Percentiles rank a stretch among this genome's conserved stretches.
phyloP scores from a whole-genome alignment of 2,888 invertebrate genomes.

The Pimpla rufipes region DNA sequence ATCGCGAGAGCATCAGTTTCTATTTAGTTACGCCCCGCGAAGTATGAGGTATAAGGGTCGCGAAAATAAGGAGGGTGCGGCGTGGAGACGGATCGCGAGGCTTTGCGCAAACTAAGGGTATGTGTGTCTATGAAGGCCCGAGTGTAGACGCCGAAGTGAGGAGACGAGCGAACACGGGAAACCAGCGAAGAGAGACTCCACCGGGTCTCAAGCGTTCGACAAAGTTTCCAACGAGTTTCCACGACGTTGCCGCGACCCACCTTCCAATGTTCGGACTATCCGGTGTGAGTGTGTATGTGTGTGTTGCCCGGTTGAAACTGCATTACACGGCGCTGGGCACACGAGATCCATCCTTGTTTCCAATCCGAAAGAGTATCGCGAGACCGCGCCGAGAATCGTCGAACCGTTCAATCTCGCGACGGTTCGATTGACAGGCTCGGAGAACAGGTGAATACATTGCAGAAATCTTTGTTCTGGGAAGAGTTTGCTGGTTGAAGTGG shows the following conservation, averaged over 20 bases:
- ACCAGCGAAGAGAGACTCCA: constrained; percentile 48
- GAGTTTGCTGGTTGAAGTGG: too few relatives aligned
- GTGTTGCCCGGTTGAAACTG: constrained; percentile 26
- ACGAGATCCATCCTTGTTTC: background rate
- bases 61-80: constrained; percentile 48
- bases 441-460: background rate
- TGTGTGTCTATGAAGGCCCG: constrained; percentile 19
- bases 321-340: constrained; percentile 28
- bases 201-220: constrained; percentile 77
- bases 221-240: constrained; percentile 77
- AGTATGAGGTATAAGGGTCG: constrained; percentile 69
- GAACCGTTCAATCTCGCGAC: constrained; percentile 50
- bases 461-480: background rate
- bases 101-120: constrained; percentile 38
- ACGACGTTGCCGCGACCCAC: constrained; percentile 71
- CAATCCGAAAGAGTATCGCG: background rate
- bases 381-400: background rate
- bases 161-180: constrained; percentile 50
- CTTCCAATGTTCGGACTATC: constrained; percentile 61
- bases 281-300: too few relatives aligned
- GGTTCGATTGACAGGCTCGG: constrained; percentile 25
- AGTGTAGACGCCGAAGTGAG: constrained; percentile 50
- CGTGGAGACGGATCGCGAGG: constrained; percentile 49
- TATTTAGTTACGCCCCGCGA: constrained; percentile 80
- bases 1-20: constrained; percentile 79